Percentiles rank a stretch among this genome's conserved stretches.
phyloP scores from a whole-genome alignment of 1,140 invertebrate genomes.

The Trichonephila clavata region DNA sequence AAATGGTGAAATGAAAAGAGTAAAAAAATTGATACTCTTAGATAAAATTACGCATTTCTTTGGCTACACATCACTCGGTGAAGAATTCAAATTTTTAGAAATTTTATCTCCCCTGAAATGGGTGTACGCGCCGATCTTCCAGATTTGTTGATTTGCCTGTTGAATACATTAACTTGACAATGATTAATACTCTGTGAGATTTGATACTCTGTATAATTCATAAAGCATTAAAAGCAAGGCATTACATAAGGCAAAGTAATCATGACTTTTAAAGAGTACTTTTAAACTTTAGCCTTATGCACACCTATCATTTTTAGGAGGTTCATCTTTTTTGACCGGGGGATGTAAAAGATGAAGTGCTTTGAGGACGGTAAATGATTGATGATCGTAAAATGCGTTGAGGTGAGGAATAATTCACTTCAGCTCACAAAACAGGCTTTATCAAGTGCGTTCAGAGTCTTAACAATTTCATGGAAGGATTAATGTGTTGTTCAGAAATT shows the following conservation, averaged over 20 bases:
- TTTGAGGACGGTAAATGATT: neutral
- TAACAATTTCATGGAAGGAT: no score
- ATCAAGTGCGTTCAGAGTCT: no score
- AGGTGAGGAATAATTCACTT: neutral
- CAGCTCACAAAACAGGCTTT: no score
- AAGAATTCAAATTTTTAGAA: slow-evolving; percentile 1
- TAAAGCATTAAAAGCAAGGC: neutral
- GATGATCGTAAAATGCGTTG: neutral
- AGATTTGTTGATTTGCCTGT: slow-evolving; percentile 25
- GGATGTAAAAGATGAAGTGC: neutral
- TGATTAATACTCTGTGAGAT: slow-evolving; percentile 5
- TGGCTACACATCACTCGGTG: neutral
- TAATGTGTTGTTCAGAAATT: no score
- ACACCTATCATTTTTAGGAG: neutral
- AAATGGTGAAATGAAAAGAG: neutral
- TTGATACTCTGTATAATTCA: neutral
- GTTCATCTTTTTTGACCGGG: neutral
- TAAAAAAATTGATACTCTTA: neutral
- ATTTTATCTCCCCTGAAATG: neutral
- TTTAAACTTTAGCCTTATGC: neutral
- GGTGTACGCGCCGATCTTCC: neutral
- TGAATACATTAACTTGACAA: slow-evolving; percentile 35
- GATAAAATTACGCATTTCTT: neutral
- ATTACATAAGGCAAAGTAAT: neutral
- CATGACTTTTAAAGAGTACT: neutral